Evolutionary conservation across 2,888 invertebrate genomes (phyloP).

Genomic region (Phortica magna): DNA sequence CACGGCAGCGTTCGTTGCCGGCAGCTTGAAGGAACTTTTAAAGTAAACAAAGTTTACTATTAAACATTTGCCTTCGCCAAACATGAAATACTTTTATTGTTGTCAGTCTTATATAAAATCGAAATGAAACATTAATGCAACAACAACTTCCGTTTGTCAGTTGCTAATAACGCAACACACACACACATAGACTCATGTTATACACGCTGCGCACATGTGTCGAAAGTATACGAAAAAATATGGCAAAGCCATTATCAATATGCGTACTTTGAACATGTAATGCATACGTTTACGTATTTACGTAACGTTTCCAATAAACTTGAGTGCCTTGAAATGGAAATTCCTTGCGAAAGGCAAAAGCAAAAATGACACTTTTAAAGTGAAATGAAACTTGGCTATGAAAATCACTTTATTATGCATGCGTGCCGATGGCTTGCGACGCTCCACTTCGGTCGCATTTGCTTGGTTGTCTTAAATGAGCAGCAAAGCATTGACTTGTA

Average conservation of each 20-base stretch:
- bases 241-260: constrained; percentile 50
- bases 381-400: constrained; percentile 44
- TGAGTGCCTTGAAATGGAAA: constrained; percentile 69
- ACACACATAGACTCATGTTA: constrained; percentile 27
- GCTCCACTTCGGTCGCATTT: constrained; percentile 55
- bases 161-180: constrained; percentile 3
- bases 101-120: not conserved
- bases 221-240: constrained; percentile 26
- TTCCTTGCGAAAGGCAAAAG: constrained; percentile 44
- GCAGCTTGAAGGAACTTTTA: not conserved
- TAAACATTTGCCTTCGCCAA: not conserved
- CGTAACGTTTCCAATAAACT: constrained; percentile 66
- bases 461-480: constrained; percentile 58
- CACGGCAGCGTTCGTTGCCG: not conserved
- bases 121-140: constrained; percentile 47
- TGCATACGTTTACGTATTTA: constrained; percentile 25
- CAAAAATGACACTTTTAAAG: not conserved
- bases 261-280: constrained; percentile 11
- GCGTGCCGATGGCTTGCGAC: constrained; percentile 57
- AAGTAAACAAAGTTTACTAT: not conserved
- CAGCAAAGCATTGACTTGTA: constrained; percentile 49
- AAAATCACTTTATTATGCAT: constrained; percentile 72
- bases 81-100: not conserved
- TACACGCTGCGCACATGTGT: constrained; percentile 34
- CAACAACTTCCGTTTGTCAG: constrained; percentile 42